Evolutionary conservation across 1,140 invertebrate genomes (phyloP).

Genomic region (Spodoptera litura): DNA sequence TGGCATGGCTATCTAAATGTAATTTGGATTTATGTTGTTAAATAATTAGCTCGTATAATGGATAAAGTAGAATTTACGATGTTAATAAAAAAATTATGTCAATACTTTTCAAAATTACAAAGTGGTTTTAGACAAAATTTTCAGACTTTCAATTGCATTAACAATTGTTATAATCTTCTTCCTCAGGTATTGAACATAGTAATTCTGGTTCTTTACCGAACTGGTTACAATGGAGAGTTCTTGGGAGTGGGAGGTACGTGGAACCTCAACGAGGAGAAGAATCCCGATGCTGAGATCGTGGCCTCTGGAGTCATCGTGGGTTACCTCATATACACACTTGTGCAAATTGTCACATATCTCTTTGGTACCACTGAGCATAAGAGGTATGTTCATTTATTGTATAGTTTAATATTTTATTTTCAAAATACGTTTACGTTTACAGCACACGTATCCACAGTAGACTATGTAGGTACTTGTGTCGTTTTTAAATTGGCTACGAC

Average conservation of each 20-base stretch:
- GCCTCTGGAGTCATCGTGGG: conserved; percentile 94
- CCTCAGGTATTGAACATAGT: conserved; percentile 93
- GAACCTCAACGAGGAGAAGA: conserved; percentile 95
- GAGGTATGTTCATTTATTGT: conserved; percentile 77
- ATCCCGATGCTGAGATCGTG: conserved; percentile 93
- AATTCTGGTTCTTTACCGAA: conserved; percentile 92
- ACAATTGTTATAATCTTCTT: not conserved
- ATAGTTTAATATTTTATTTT: not conserved
- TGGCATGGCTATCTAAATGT: too few relatives aligned
- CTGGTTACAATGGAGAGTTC: conserved; percentile 92
- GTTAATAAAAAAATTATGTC: too few relatives aligned
- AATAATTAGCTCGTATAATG: too few relatives aligned
- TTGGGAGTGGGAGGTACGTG: conserved; percentile 94
- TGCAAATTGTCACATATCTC: conserved; percentile 90
- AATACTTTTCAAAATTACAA: too few relatives aligned
- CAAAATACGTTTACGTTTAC: too few relatives aligned
- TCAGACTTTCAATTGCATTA: not conserved
- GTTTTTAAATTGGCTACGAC: too few relatives aligned
- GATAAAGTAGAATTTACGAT: too few relatives aligned
- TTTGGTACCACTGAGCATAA: conserved; percentile 92
- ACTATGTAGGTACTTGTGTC: too few relatives aligned
- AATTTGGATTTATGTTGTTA: too few relatives aligned
- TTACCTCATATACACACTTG: conserved; percentile 92
- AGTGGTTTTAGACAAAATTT: too few relatives aligned
- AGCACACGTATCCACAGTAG: too few relatives aligned